Evolutionary conservation across 2,888 invertebrate genomes (phyloP).

Genomic region (Dastarcus helophoroides): DNA sequence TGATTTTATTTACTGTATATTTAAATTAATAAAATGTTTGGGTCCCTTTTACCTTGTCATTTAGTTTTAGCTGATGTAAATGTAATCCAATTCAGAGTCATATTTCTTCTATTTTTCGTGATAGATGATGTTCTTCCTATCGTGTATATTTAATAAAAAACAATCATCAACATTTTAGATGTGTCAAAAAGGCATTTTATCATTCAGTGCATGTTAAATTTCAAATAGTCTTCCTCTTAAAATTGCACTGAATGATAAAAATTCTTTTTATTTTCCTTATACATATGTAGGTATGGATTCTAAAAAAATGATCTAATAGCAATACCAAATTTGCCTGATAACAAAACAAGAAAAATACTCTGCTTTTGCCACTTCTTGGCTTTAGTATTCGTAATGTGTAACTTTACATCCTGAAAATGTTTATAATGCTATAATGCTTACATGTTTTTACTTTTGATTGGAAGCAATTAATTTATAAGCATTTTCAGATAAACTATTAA

Average conservation of each 20-base stretch:
- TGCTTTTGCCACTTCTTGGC: too few relatives aligned
- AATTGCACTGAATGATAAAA: not conserved
- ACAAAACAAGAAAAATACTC: too few relatives aligned
- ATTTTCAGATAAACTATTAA: conserved; percentile 2
- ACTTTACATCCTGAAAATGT: too few relatives aligned
- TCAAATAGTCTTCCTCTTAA: not conserved
- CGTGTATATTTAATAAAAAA: conserved; percentile 23
- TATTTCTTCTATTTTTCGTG: conserved; percentile 37
- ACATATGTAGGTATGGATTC: too few relatives aligned
- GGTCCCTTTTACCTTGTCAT: conserved; percentile 10
- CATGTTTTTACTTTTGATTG: too few relatives aligned
- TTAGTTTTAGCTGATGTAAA: conserved; percentile 8
- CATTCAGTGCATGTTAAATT: conserved; percentile 2
- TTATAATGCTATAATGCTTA: too few relatives aligned
- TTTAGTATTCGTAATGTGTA: too few relatives aligned
- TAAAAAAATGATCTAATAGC: too few relatives aligned
- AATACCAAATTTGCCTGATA: too few relatives aligned
- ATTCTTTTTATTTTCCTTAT: not conserved
- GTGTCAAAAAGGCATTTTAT: conserved; percentile 17
- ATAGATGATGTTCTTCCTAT: conserved; percentile 33
- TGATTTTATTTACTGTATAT: too few relatives aligned
- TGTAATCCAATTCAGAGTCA: conserved; percentile 19
- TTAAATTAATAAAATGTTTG: too few relatives aligned
- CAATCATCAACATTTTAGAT: conserved; percentile 32
- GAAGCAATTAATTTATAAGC: too few relatives aligned